Evolutionary conservation across 2,113 vertebrate genomes (phyloP), one percentile per base, ranked within the genome.

Genomic region (Silurus meridionalis): DNA sequence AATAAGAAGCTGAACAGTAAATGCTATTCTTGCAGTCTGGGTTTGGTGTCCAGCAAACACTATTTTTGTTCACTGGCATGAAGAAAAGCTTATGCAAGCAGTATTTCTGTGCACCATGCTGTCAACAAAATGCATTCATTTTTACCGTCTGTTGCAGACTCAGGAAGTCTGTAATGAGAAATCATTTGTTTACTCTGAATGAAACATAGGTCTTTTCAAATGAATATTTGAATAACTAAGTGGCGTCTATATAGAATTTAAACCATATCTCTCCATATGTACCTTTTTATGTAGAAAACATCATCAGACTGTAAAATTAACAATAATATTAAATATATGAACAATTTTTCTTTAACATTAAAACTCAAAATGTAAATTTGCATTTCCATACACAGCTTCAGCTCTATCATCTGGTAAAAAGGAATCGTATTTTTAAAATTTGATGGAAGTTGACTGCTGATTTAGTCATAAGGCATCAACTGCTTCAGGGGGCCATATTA

Each of bases 81-180:
- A 82, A 89, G 86, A 87, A 87, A 64, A 80, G 84, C 87, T 88
- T 69, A 85, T 83, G 61, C 83, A 85, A 79, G 75, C 87, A 75
- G 60, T 86, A 72, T 85, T 87, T 48, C 48, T 85, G 75, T 83
- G 46, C 61, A 55, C 28, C 58, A 69, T 48, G 52, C 89, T 85
- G 84, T 77, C 81, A 80, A 83, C 79, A 83, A 83, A 86, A 83
- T 72, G 15, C 58, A 83, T 55, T 82, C 5, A 8, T 58, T 79
- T 63, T 72, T 50, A 50, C 50, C 4, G 58, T 80, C 85, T 83
- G 85, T 81, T 85, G 57, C 58, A 74, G n/a, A 63, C 14, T 50
- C 87, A 80, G 21, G n/a, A 53, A 55, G 74, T 61, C 77, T 60
- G 60, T 86, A 53, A 75, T 83, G 52, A 74, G 58, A 64, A 66